Evolutionary conservation across 2,888 invertebrate species (phyloP), one percentile per base, ranked within the genome.

Genomic region (Zygaena filipendulae): DNA sequence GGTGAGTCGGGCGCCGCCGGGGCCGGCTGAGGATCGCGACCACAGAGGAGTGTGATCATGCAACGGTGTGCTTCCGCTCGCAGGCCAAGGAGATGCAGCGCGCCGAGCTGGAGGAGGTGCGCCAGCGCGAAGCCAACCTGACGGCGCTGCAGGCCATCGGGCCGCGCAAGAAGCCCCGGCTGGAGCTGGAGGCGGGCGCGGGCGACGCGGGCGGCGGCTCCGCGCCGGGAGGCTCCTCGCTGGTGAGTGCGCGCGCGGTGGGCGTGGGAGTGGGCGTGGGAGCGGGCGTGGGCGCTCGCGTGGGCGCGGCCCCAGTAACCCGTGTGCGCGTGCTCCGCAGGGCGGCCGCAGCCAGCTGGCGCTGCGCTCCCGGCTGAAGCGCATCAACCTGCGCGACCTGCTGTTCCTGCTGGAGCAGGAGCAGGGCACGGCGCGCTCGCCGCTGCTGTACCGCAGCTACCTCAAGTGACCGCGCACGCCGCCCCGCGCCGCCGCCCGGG

Each of bases 121-220:
- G 97, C 20, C 96, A 97, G 56, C 82, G 93, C 21, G 97, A 97
- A 67, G 97, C 97, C 2, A 97, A 97, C 69, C 82, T 93, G 50
- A 97, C 97, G 14, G 97, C 97, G 11, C 77, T 97, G 43, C 92
- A 95, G 69, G 97, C 97, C 13, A 97, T 97, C 45, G 97, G 97
- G 34, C 94, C 95, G 8, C 84, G 97, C 35, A 97, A 97, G 77
- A 97, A 95, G 63, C 87, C 92, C 11, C 87, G 90, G 61, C 67
- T 94, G 8, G 96, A 96, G 28, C 59, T 58, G 0, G 61, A 63
- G 0, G 60, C 59, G 0, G 61, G 55, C 13, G 38, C 58, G 0
- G 69, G 81, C 2, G 87, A 88, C 35, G 58, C 74, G 12, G n/a
- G n/a, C n/a, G n/a, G n/a, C n/a, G n/a, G n/a, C n/a, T n/a, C n/a